Percentiles rank a stretch among this genome's conserved stretches.
Conservation (phyloP, 2,113 vertebrate species). For the Sinocyclocheilus anshuiensis region DNA sequence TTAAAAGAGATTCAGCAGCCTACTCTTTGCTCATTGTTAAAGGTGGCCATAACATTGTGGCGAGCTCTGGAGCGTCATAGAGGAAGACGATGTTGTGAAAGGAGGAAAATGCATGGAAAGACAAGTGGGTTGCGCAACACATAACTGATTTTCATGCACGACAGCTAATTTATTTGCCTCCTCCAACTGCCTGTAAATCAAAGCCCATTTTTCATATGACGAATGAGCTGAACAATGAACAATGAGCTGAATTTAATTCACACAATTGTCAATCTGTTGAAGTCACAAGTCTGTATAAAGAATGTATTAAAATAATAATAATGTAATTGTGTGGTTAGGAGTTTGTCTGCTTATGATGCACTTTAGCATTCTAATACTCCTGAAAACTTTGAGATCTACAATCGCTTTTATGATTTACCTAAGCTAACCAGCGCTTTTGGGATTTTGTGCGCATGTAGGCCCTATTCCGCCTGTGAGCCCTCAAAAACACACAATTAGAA, state of each 20-base stretch:
- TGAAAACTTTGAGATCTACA: not conserved
- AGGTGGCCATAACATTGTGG: not conserved
- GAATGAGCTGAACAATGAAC: too few relatives aligned
- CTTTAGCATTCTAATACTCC: not conserved
- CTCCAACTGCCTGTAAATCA: not conserved
- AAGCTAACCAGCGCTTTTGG: not conserved
- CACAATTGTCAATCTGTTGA: not conserved
- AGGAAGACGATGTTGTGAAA: not conserved
- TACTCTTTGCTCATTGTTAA: not conserved
- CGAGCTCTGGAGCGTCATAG: not conserved
- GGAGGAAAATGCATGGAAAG: not conserved
- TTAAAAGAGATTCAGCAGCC: too few relatives aligned
- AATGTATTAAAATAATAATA: not conserved
- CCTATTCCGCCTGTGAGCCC: conserved; percentile 4
- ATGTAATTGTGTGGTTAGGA: not conserved
- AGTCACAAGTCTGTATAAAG: too few relatives aligned
- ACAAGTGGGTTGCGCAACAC: not conserved
- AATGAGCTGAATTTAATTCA: not conserved
- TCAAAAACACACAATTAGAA: too few relatives aligned
- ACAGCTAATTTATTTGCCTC: not conserved
- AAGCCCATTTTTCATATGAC: not conserved
- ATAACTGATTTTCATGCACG: not conserved
- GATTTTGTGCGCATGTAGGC: not conserved
- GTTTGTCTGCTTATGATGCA: not conserved
- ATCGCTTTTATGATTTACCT: not conserved